Evolutionary conservation across 2,113 vertebrate genomes (phyloP).

Genomic region (Syngnathoides biaculeatus): DNA sequence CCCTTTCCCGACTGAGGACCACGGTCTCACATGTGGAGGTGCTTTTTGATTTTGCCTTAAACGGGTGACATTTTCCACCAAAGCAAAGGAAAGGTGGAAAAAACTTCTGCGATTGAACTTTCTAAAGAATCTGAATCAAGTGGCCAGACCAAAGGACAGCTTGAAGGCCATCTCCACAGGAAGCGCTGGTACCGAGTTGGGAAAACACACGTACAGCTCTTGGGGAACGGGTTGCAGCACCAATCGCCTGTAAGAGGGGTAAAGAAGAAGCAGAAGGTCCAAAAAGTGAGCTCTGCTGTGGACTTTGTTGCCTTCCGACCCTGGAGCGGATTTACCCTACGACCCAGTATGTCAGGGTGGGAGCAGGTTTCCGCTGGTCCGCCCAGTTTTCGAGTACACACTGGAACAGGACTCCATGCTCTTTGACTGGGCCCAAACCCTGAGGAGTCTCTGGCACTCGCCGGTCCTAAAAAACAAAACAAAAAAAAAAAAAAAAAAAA

Average conservation of each 20-base stretch:
- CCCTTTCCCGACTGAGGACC: too few relatives aligned
- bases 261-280: neutral
- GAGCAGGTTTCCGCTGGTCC: conserved; percentile 86
- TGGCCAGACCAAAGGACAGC: conserved; percentile 84
- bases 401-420: conserved; percentile 92
- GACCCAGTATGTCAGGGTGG: conserved; percentile 95
- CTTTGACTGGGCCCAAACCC: conserved; percentile 78
- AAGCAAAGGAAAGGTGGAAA: neutral
- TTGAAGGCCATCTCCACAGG: conserved; percentile 94
- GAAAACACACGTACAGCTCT: conserved; percentile 95
- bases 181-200: conserved; percentile 89
- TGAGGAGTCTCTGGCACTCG: conserved; percentile 45
- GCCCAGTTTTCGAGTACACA: conserved; percentile 89
- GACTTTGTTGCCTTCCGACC: neutral
- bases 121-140: conserved; percentile 53
- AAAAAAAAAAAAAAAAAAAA: too few relatives aligned
- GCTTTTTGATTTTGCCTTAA: too few relatives aligned
- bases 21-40: too few relatives aligned
- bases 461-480: conserved; percentile 47
- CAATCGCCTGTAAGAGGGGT: conserved; percentile 78
- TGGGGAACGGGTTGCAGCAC: conserved; percentile 87
- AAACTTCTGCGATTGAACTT: neutral
- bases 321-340: conserved; percentile 78
- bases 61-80: neutral
- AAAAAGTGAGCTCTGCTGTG: neutral